Base-by-base conservation (phyloP, 2,113 vertebrate species). In the Sitta europaea region DNA sequence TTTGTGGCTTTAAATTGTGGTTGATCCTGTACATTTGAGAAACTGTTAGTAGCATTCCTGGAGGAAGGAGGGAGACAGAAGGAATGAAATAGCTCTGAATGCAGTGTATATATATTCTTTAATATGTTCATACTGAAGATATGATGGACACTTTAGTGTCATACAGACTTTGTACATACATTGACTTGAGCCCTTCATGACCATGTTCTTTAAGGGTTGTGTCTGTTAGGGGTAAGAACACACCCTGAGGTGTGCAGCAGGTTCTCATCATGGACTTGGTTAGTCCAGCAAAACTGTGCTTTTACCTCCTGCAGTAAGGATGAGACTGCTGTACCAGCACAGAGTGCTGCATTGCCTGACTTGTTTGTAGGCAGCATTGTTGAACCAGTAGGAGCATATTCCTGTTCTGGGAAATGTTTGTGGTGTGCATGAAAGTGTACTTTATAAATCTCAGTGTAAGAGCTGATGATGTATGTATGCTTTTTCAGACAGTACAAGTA, bases 21-120 rank as follows among this genome's bases (percentile, higher is more conserved):
- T 70, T 91, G 25, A 62, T 73, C 14, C 31, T 43, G 13, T 68
- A 70, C 9, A 11, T 77, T 42, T 83, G 57, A 40, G 31, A 45
- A 92, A 36, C 29, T 73, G 15, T 67, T 67, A 27, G 31, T 74
- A 58, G 21, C 31, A 31, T 11, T 38, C 3, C 16, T 78, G 28
- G 24, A 81, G 58, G 33, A 43, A 71, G 47, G 31, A 50, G 25
- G 5, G 51, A 53, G 10, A 2, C 1, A 20, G 14, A 54, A 62
- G 20, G 21, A 86, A 54, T 0, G 1, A 25, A 74, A 27, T 13
- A 36, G 11, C 7, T 87, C 15, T 51, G 63, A 71, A 67, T 28
- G 8, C 1, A 1, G 11, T 1, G 0, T 48, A 7, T 67, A 16
- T 5, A 0, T 47, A 5, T 54, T 43, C 35, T 73, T 68, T 61